Evolutionary conservation across 2,888 invertebrate species (phyloP).

Genomic region (Chymomyza procnemis): DNA sequence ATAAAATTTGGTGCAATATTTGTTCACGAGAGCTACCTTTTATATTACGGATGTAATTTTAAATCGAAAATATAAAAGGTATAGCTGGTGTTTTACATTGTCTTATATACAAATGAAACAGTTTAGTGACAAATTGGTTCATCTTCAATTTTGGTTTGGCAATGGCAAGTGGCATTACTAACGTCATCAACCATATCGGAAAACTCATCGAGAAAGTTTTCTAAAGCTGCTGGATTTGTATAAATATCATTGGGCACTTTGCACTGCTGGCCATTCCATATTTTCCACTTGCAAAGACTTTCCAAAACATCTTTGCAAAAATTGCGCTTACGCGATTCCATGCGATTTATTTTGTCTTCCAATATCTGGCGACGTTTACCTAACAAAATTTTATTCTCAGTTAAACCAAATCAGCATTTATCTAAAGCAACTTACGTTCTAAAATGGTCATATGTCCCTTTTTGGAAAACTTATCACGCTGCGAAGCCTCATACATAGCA

Average conservation of each 20-base stretch:
- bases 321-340: not conserved
- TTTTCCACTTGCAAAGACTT: slow-evolving; percentile 70
- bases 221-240: slow-evolving; percentile 45
- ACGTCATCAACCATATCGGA: not conserved
- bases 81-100: too few species aligned
- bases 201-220: slow-evolving; percentile 47
- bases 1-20: too few species aligned
- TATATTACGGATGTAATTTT: too few species aligned
- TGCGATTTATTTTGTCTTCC: not conserved
- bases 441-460: not conserved
- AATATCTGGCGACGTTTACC: slow-evolving; percentile 19
- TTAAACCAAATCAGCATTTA: not conserved
- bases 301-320: slow-evolving; percentile 62
- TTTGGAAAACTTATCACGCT: not conserved
- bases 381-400: not conserved
- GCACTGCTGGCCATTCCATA: slow-evolving; percentile 42
- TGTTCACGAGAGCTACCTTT: too few species aligned
- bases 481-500: slow-evolving; percentile 42
- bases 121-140: not conserved
- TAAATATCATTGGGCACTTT: slow-evolving; percentile 41
- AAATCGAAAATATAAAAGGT: too few species aligned
- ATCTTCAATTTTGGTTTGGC: not conserved
- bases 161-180: slow-evolving; percentile 18
- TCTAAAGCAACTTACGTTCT: not conserved
- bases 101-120: too few species aligned